phyloP scores from a whole-genome alignment of 92 coral and sea anemone genomes.

The Porites cylindrica region DNA sequence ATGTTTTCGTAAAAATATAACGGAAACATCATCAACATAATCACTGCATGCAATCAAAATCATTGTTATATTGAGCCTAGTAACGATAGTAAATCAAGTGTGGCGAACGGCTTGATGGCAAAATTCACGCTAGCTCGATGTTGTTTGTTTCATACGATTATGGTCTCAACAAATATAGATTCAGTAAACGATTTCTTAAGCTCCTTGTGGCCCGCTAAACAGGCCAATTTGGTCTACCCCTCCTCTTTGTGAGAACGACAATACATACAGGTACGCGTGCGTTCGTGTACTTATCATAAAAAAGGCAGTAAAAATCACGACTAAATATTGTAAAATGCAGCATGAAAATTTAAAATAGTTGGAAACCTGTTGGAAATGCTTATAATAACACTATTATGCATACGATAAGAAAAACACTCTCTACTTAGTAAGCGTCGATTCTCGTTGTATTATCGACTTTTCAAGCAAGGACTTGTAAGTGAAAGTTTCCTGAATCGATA shows the following conservation, averaged over 20 bases:
- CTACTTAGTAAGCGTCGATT: neutral
- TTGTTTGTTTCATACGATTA: conserved; percentile 48
- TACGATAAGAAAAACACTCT: neutral
- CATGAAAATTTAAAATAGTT: conserved; percentile 22
- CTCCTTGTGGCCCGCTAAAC: conserved; percentile 17
- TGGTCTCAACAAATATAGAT: conserved; percentile 31
- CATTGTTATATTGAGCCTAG: conserved; percentile 38
- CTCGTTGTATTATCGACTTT: neutral
- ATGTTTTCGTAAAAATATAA: conserved; percentile 21
- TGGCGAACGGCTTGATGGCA: conserved; percentile 36
- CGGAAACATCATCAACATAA: conserved; percentile 50
- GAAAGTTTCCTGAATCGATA: conserved; percentile 39
- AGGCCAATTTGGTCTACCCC: conserved; percentile 9
- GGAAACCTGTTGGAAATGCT: conserved; percentile 9
- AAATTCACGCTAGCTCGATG: conserved; percentile 62
- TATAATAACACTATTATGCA: neutral
- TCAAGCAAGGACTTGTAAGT: conserved; percentile 7
- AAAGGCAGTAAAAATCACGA: neutral
- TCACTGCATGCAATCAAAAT: conserved; percentile 50
- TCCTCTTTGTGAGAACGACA: neutral
- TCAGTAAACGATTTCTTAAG: conserved; percentile 22
- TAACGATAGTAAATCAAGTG: conserved; percentile 41
- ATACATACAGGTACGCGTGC: neutral
- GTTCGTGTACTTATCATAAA: neutral
- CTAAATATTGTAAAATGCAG: conserved; percentile 5